Percentiles rank a stretch among this genome's conserved stretches.
Conservation (phyloP, 2,113 vertebrate genomes). For the Pluvialis apricaria region DNA sequence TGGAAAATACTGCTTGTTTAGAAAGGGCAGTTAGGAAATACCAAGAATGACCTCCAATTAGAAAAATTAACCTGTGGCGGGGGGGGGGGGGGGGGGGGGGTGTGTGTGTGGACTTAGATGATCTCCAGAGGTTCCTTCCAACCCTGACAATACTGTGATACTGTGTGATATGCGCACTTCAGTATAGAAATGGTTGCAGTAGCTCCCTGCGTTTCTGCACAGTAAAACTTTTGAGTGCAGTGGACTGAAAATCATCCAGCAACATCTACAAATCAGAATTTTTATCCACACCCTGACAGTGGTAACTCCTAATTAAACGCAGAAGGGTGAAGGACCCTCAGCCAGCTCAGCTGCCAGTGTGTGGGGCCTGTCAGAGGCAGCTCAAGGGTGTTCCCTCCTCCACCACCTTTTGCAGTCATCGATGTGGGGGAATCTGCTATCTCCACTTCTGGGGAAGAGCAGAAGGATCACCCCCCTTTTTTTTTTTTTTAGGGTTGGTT, state of each 20-base stretch:
- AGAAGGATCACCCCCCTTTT: background rate
- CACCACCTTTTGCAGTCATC: background rate
- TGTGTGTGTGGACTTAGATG: too few species aligned
- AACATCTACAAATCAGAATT: background rate
- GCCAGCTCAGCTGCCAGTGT: background rate
- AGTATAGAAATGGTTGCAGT: background rate
- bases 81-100: too few species aligned
- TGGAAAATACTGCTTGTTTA: background rate
- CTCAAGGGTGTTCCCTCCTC: background rate
- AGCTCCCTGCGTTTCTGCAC: background rate
- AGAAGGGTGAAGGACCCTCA: background rate
- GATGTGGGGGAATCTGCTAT: background rate
- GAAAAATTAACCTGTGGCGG: too few species aligned
- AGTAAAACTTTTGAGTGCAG: background rate
- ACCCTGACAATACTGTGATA: too few species aligned
- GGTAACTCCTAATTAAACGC: background rate
- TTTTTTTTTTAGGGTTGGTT: too few species aligned
- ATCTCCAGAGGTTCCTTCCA: too few species aligned
- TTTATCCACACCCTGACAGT: too few species aligned
- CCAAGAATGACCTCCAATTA: background rate
- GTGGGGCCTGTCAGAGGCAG: background rate
- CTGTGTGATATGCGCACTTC: too few species aligned
- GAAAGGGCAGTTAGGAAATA: background rate
- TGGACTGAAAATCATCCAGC: background rate
- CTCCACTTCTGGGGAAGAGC: background rate